A percentile compares a stretch with the other conserved stretches of the same genome.
Evolutionary conservation across 2,888 invertebrate species (phyloP).

Genomic region (Griposia aprilina): DNA sequence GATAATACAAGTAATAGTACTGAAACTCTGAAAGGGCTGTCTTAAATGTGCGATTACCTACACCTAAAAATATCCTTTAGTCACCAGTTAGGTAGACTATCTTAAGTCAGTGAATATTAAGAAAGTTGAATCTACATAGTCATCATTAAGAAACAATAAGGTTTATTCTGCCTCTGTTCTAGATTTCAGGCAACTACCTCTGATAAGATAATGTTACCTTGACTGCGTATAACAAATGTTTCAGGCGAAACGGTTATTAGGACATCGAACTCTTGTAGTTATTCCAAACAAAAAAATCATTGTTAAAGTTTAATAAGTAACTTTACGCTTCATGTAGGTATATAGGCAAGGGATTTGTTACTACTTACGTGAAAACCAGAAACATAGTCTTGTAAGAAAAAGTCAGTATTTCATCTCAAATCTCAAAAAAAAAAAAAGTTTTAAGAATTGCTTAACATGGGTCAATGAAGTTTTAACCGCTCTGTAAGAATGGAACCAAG

Average conservation of each 20-base stretch:
- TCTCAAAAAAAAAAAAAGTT: too few relatives aligned
- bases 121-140: not conserved
- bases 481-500: not conserved
- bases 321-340: not conserved
- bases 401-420: not conserved
- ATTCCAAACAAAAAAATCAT: slow-evolving; percentile 1
- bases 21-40: not conserved
- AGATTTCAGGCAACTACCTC: slow-evolving; percentile 1
- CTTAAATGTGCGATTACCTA: not conserved
- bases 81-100: not conserved
- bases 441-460: not conserved
- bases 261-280: not conserved
- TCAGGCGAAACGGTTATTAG: slow-evolving; percentile 18
- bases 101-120: not conserved
- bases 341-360: not conserved
- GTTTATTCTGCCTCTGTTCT: not conserved
- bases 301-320: not conserved
- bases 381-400: not conserved
- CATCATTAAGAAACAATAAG: not conserved
- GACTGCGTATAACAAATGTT: slow-evolving; percentile 6
- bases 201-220: slow-evolving; percentile 37
- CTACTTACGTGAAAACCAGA: not conserved
- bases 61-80: not conserved
- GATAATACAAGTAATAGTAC: not conserved
- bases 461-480: not conserved